These are phyloP conservation scores for Geotrupes spiniger DNA, from an alignment of 2,888 invertebrate genomes.

Conservation along the genomic window DNA sequence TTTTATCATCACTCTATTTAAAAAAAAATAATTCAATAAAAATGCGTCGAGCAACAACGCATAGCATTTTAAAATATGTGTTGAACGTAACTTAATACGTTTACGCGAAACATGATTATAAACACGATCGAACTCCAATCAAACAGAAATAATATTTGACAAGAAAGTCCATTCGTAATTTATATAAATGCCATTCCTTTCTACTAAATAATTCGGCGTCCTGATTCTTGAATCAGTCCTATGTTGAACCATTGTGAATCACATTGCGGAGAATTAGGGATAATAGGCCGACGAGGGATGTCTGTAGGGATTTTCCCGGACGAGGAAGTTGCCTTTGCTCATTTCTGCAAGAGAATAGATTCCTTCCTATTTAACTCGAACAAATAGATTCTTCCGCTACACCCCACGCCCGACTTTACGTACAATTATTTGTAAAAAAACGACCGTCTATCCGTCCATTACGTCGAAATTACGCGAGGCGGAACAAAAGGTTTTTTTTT, in stretches of 20 bases:
- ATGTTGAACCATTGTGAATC: conserved; percentile 38
- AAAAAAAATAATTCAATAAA: too few species aligned
- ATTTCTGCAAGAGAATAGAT: conserved; percentile 33
- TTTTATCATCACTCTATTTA: too few species aligned
- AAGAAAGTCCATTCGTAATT: too few species aligned
- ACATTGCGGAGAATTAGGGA: conserved; percentile 41
- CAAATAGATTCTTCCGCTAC: conserved; percentile 37
- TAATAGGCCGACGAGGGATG: conserved; percentile 37
- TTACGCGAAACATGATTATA: too few species aligned
- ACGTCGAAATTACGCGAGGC: conserved; percentile 15
- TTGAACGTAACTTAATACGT: too few species aligned
- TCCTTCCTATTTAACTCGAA: conserved; percentile 38
- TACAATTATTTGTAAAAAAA: background rate
- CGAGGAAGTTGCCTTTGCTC: conserved; percentile 33
- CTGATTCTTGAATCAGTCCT: too few species aligned
- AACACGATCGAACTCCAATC: too few species aligned
- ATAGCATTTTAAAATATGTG: too few species aligned
- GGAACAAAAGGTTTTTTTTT: conserved; percentile 16
- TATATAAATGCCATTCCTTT: too few species aligned
- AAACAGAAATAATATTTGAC: too few species aligned
- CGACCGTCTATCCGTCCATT: conserved; percentile 15
- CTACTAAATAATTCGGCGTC: too few species aligned
- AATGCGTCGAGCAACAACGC: too few species aligned
- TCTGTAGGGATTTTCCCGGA: conserved; percentile 34
- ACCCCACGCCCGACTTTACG: conserved; percentile 20